Evolutionary conservation across 2,888 invertebrate species (phyloP).

Genomic region (Pimpla rufipes): DNA sequence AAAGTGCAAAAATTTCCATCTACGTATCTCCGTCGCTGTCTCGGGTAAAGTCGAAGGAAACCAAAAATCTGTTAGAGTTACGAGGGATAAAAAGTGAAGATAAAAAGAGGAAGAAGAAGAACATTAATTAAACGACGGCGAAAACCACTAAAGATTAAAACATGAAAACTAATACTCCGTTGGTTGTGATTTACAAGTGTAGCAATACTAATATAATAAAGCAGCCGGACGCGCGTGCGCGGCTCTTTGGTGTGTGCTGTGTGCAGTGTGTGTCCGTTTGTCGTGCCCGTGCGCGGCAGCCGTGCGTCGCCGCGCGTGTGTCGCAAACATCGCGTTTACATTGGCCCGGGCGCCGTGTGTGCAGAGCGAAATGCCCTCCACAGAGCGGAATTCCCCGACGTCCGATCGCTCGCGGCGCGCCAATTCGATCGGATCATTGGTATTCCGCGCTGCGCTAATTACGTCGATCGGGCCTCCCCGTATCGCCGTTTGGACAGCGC

Average conservation of each 20-base stretch:
- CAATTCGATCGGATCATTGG: conserved; percentile 35
- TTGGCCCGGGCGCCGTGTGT: neutral
- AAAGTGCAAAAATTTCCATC: conserved; percentile 16
- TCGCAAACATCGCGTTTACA: neutral
- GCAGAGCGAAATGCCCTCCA: conserved; percentile 4
- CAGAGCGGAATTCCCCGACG: too few species aligned
- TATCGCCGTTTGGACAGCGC: neutral
- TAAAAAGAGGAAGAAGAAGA: conserved; percentile 38
- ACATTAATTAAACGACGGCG: conserved; percentile 2
- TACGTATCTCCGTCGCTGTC: conserved; percentile 23
- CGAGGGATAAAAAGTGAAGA: conserved; percentile 2
- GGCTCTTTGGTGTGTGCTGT: neutral
- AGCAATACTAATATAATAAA: conserved; percentile 77
- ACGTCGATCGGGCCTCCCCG: neutral
- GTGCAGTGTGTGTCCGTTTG: neutral
- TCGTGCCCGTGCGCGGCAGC: neutral
- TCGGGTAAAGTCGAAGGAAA: neutral
- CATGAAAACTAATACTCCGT: conserved; percentile 81
- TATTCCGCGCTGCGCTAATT: conserved; percentile 29
- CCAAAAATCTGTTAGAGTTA: conserved; percentile 8
- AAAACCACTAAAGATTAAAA: conserved; percentile 18
- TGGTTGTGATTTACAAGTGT: conserved; percentile 85
- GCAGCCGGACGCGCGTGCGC: conserved; percentile 9
- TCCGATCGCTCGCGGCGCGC: conserved; percentile 9
- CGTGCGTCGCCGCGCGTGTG: neutral